Evolutionary conservation across 2,888 invertebrate species (phyloP).

Genomic region (Apamea sordens): DNA sequence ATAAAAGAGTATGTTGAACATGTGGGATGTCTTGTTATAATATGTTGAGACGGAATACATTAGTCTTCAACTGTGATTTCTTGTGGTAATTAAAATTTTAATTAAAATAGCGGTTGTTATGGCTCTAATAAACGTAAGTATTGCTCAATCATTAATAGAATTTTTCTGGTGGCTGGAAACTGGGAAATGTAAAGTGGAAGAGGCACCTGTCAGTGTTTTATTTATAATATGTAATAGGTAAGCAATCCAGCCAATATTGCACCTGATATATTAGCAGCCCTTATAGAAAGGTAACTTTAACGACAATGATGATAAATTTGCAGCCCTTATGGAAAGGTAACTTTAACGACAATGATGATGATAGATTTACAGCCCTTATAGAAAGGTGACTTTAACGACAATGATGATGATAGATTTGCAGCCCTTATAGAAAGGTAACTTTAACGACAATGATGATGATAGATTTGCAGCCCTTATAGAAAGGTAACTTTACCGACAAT

Average conservation of each 20-base stretch:
- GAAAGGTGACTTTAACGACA: background rate
- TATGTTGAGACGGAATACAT: conserved; percentile 25
- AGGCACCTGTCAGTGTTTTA: background rate
- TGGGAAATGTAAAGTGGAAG: background rate
- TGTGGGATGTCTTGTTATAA: conserved; percentile 49
- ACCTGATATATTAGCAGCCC: background rate
- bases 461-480: background rate
- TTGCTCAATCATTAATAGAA: conserved; percentile 15
- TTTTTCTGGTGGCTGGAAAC: background rate
- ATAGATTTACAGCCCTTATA: background rate
- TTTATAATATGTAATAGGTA: background rate
- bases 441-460: background rate
- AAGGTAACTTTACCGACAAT: background rate
- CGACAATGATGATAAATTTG: background rate
- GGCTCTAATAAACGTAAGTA: conserved; percentile 24
- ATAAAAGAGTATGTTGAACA: conserved; percentile 59
- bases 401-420: background rate
- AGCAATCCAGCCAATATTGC: background rate
- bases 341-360: background rate
- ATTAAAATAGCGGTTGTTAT: conserved; percentile 31
- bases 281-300: background rate
- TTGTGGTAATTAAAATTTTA: conserved; percentile 47
- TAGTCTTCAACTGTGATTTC: conserved; percentile 40
- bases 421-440: background rate
- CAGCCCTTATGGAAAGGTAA: background rate